These are phyloP conservation scores for Thalassaphorura encarpata DNA, from an alignment of 1,140 invertebrate species.

Conservation along the genomic window DNA sequence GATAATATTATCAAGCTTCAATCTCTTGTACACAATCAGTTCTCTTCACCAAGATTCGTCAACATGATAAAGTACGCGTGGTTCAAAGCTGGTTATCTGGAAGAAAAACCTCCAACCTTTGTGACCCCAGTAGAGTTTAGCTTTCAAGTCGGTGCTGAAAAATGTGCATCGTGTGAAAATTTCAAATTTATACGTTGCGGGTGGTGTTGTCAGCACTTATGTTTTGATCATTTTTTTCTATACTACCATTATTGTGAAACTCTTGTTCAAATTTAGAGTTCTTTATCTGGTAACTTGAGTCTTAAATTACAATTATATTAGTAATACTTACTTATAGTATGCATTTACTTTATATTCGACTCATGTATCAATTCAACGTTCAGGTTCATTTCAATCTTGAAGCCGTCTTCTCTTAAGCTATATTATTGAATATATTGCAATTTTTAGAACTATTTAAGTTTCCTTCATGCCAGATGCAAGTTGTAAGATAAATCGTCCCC, in stretches of 20 bases:
- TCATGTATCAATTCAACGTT: too few species aligned
- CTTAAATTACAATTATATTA: too few species aligned
- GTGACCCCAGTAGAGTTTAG: not conserved
- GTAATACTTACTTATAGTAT: too few species aligned
- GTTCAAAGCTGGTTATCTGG: not conserved
- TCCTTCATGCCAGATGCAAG: too few species aligned
- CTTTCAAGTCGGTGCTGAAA: not conserved
- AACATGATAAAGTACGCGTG: not conserved
- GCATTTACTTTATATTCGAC: too few species aligned
- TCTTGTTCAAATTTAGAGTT: too few species aligned
- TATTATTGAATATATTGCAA: too few species aligned
- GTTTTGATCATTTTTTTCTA: not conserved
- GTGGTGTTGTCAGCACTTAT: not conserved
- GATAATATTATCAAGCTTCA: conserved; percentile 3
- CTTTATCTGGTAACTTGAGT: too few species aligned
- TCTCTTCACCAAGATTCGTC: not conserved
- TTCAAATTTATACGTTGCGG: not conserved
- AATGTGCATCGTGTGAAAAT: not conserved
- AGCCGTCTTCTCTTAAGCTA: too few species aligned
- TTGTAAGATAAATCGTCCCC: too few species aligned
- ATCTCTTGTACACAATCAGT: not conserved
- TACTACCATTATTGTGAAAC: not conserved
- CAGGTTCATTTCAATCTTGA: too few species aligned
- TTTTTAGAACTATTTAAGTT: too few species aligned
- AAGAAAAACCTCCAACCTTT: not conserved